Conservation (phyloP, 1,140 invertebrate species). For the Psilanteris sp. region DNA sequence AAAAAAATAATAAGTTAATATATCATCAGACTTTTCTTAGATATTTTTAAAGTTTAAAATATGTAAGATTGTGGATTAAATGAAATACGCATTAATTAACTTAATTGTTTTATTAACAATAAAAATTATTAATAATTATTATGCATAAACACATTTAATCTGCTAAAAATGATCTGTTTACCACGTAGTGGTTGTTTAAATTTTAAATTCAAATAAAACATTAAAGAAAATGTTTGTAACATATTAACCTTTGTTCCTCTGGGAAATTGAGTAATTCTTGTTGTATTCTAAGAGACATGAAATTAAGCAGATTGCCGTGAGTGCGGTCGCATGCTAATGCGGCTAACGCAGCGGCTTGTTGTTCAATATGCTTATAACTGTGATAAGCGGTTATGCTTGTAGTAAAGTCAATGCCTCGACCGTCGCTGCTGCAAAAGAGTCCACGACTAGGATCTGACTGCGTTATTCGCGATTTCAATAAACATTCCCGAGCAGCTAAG, state of each 20-base stretch:
- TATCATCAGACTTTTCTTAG: no score
- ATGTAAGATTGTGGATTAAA: no score
- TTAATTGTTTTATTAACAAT: no score
- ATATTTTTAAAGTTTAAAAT: no score
- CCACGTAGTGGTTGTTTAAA: no score
- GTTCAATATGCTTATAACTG: slow-evolving; percentile 83
- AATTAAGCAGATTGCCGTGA: slow-evolving; percentile 83
- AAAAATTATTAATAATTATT: no score
- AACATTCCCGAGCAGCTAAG: slow-evolving; percentile 83
- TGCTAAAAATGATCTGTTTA: no score
- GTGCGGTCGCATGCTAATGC: slow-evolving; percentile 81
- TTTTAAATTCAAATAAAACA: no score
- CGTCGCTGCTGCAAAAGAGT: slow-evolving; percentile 84
- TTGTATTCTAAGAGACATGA: slow-evolving; percentile 83
- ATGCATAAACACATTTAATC: no score
- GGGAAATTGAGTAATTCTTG: slow-evolving; percentile 85
- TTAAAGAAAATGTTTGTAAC: no score
- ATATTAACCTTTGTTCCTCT: slow-evolving; percentile 82
- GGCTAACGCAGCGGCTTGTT: slow-evolving; percentile 83
- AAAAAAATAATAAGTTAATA: no score
- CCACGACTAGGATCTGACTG: slow-evolving; percentile 77
- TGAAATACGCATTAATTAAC: no score
- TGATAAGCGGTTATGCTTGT: slow-evolving; percentile 83
- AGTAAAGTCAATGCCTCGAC: slow-evolving; percentile 82
- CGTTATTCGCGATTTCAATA: slow-evolving; percentile 80